Percentiles rank a stretch among this genome's conserved stretches.
These are phyloP conservation scores for Prionailurus viverrinus DNA, from an alignment of 2,113 vertebrate genomes.

Conservation along the genomic window DNA sequence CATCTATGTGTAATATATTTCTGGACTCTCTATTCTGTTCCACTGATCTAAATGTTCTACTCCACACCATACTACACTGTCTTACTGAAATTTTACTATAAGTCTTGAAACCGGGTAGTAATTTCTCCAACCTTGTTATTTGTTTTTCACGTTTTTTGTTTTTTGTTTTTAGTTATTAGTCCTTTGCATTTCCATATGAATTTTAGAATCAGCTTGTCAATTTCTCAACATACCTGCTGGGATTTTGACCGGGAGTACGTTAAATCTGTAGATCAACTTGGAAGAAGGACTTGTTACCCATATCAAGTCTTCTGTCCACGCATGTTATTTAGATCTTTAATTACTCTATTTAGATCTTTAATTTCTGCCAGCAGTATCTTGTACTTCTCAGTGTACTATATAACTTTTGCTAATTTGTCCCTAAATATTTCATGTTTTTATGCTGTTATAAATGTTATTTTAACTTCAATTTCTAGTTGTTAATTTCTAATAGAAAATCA, in stretches of 20 bases:
- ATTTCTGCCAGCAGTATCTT: background rate
- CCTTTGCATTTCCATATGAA: background rate
- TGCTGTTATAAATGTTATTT: constrained; percentile 4
- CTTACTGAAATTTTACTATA: background rate
- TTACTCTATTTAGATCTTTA: background rate
- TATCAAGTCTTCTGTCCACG: background rate
- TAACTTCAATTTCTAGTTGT: constrained; percentile 2
- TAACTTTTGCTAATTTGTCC: background rate
- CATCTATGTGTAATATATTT: background rate
- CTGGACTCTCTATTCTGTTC: background rate
- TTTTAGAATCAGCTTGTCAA: background rate
- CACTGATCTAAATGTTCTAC: background rate
- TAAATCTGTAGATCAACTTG: background rate
- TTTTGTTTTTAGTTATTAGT: background rate
- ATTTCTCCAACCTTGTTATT: background rate
- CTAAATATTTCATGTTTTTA: background rate
- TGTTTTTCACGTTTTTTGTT: background rate
- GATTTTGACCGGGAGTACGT: background rate
- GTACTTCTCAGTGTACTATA: background rate
- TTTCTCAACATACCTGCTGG: background rate
- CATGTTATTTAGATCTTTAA: no score
- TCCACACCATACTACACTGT: background rate
- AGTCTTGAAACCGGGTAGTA: constrained; percentile 38
- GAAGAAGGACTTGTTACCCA: background rate
- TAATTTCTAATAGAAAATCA: constrained; percentile 41